Percentiles rank a stretch among this genome's conserved stretches.
phyloP scores from a whole-genome alignment of 2,797 vertebrate genomes.

The Todus mexicanus region DNA sequence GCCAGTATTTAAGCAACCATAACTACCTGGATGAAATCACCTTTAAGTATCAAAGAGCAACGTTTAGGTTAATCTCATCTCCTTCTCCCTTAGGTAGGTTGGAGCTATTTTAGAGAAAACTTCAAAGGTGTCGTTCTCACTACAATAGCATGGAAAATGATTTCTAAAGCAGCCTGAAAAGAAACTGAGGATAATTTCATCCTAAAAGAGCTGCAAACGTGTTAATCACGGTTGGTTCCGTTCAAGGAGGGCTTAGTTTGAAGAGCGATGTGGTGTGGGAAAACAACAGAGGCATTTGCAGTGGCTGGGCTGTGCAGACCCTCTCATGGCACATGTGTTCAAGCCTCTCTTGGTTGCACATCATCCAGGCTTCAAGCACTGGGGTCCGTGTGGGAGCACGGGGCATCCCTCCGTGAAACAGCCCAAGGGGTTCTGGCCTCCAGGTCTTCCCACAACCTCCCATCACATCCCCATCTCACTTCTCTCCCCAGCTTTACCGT shows the following conservation, averaged over 20 bases:
- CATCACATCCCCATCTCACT: neutral
- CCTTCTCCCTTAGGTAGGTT: neutral
- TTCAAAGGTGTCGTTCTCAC: neutral
- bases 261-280: neutral
- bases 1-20: neutral
- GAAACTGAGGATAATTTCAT: neutral
- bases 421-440: neutral
- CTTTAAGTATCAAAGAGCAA: neutral
- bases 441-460: neutral
- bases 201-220: neutral
- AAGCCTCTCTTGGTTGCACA: neutral
- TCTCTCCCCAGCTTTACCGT: neutral
- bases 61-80: neutral
- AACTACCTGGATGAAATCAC: neutral
- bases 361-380: fast-evolving
- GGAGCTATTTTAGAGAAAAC: neutral
- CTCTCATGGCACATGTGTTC: fast-evolving
- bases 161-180: neutral
- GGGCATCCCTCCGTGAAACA: neutral
- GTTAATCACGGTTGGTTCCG: neutral
- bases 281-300: fast-evolving
- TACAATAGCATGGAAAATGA: neutral
- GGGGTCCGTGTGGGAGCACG: neutral
- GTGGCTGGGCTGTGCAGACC: neutral
- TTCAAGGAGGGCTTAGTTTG: neutral